Evolutionary conservation across 1,140 invertebrate species (phyloP).

Genomic region (Drosophila ironensis): DNA sequence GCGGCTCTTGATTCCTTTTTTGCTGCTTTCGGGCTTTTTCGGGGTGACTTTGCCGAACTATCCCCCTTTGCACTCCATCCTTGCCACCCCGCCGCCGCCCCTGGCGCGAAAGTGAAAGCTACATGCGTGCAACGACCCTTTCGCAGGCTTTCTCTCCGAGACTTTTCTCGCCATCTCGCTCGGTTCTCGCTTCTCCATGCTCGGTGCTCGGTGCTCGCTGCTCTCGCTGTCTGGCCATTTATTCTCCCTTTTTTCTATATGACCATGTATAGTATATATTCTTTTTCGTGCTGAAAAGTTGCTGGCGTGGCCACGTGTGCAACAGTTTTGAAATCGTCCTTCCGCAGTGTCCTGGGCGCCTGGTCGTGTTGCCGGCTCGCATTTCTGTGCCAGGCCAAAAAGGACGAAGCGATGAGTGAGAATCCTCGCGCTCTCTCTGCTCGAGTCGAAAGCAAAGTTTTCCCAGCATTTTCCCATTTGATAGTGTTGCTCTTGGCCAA

Average conservation of each 20-base stretch:
- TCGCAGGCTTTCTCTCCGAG: constrained; percentile 1
- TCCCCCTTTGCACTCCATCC: too few relatives aligned
- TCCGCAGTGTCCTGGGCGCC: constrained; percentile 50
- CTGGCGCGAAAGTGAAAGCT: constrained; percentile 64
- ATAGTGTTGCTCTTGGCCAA: too few relatives aligned
- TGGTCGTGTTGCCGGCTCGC: constrained; percentile 66
- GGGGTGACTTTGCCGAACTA: constrained; percentile 40
- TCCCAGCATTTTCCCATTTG: constrained; percentile 12
- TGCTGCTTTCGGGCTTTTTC: constrained; percentile 1
- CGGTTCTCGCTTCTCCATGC: background rate
- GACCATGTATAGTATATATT: constrained; percentile 4
- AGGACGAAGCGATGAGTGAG: constrained; percentile 74
- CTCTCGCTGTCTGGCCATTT: constrained; percentile 55
- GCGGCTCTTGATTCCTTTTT: constrained; percentile 12
- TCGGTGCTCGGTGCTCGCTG: background rate
- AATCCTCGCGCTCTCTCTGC: constrained; percentile 16
- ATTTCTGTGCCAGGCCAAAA: constrained; percentile 76
- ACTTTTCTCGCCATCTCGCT: background rate
- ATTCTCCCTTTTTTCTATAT: constrained; percentile 56
- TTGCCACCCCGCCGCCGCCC: background rate
- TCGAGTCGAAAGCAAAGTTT: constrained; percentile 70
- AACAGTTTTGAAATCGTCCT: constrained; percentile 57
- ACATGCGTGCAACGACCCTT: constrained; percentile 72
- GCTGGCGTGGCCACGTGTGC: constrained; percentile 51
- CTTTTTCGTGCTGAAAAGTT: constrained; percentile 24